Evolutionary conservation across 1,140 invertebrate genomes (phyloP).

Genomic region (Yoshiicerus persimilis): DNA sequence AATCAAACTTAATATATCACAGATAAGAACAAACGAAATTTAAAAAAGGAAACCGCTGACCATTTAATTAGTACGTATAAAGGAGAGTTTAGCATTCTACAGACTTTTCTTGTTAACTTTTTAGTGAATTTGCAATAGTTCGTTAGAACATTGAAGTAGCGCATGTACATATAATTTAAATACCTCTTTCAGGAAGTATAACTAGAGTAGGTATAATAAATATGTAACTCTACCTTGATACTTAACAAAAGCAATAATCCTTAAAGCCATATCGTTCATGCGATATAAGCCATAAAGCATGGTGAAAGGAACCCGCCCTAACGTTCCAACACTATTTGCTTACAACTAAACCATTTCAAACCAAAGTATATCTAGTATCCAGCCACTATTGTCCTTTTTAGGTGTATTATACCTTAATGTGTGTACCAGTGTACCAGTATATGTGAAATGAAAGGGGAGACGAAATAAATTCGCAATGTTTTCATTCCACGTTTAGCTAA

Average conservation of each 20-base stretch:
- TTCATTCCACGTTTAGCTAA: background rate
- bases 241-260: background rate
- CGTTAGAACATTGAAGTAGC: background rate
- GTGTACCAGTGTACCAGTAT: background rate
- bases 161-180: background rate
- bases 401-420: no score
- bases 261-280: background rate
- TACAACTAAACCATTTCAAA: no score
- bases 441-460: background rate
- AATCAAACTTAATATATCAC: no score
- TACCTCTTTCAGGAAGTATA: no score
- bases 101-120: background rate
- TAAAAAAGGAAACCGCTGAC: background rate
- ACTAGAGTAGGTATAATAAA: background rate
- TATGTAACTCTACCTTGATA: background rate
- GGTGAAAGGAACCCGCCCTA: background rate
- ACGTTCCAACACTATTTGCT: background rate
- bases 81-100: background rate
- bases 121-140: background rate
- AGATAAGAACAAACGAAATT: background rate
- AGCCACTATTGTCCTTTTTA: no score
- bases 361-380: no score
- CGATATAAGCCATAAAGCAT: background rate
- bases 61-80: background rate
- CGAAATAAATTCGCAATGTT: background rate